Evolutionary conservation across 2,888 invertebrate species (phyloP).

Genomic region (Spilarctia lutea): DNA sequence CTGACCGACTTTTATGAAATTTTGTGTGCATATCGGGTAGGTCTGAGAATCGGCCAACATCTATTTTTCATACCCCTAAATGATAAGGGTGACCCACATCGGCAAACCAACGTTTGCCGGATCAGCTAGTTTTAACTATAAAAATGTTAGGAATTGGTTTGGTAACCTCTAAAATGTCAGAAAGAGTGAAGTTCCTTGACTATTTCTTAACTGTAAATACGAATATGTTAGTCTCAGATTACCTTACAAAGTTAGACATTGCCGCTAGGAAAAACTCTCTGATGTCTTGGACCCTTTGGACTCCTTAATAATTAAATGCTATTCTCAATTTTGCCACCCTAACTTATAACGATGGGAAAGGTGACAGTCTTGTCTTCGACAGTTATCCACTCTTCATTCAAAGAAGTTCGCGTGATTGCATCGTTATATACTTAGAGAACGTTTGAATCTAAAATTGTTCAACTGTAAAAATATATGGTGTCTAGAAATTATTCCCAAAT

Average conservation of each 20-base stretch:
- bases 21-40: too few species aligned
- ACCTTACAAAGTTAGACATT: not conserved
- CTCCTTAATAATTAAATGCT: not conserved
- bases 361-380: not conserved
- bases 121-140: not conserved
- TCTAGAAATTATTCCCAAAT: not conserved
- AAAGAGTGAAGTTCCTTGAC: not conserved
- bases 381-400: not conserved
- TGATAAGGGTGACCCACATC: too few species aligned
- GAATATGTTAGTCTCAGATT: not conserved
- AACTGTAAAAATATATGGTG: not conserved
- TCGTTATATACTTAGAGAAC: too few species aligned
- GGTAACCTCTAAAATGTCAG: not conserved
- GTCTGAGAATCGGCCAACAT: too few species aligned
- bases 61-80: too few species aligned
- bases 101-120: too few species aligned
- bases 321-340: not conserved
- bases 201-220: not conserved
- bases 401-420: not conserved
- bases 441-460: not conserved
- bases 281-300: not conserved
- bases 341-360: not conserved
- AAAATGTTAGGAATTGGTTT: not conserved
- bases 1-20: too few species aligned
- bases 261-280: not conserved